A percentile compares a stretch with the other conserved stretches of the same genome.
phyloP scores from a whole-genome alignment of 1,140 invertebrate species.

The Pseudomyrmex pallidus region DNA sequence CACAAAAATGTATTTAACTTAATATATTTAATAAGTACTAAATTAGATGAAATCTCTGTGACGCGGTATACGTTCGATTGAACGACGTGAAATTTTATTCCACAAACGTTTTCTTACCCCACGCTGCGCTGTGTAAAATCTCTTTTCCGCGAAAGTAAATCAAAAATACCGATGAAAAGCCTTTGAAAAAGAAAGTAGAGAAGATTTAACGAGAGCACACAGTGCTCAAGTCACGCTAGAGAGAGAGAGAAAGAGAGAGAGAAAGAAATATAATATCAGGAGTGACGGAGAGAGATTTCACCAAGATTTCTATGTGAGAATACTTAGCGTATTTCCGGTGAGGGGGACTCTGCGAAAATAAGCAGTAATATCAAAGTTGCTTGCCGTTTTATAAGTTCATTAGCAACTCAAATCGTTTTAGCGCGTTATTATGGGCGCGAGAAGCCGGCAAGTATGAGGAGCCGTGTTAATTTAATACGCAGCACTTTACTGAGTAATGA shows the following conservation, averaged over 20 bases:
- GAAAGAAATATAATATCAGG: not conserved
- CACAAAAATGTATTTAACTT: not conserved
- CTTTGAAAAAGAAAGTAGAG: not conserved
- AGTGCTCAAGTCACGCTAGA: not conserved
- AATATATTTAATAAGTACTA: not conserved
- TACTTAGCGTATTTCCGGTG: slow-evolving; percentile 18
- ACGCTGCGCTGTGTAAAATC: not conserved
- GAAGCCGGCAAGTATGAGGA: slow-evolving; percentile 42
- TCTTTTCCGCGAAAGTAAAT: not conserved
- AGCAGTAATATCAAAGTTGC: slow-evolving; percentile 53
- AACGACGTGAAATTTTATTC: too few species aligned
- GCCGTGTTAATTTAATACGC: slow-evolving; percentile 58
- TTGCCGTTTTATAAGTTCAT: slow-evolving; percentile 56
- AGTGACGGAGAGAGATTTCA: not conserved
- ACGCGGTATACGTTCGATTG: too few species aligned
- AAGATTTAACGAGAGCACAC: not conserved
- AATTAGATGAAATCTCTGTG: not conserved
- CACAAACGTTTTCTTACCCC: too few species aligned
- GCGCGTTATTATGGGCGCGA: slow-evolving; percentile 47
- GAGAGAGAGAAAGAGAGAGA: not conserved
- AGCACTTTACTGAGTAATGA: slow-evolving; percentile 57
- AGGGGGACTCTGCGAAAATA: slow-evolving; percentile 26
- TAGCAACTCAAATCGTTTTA: slow-evolving; percentile 58
- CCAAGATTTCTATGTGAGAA: not conserved
- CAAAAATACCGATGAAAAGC: not conserved